Base-by-base conservation (phyloP, 2,797 vertebrate species). In the Tympanoctomys barrerae region DNA sequence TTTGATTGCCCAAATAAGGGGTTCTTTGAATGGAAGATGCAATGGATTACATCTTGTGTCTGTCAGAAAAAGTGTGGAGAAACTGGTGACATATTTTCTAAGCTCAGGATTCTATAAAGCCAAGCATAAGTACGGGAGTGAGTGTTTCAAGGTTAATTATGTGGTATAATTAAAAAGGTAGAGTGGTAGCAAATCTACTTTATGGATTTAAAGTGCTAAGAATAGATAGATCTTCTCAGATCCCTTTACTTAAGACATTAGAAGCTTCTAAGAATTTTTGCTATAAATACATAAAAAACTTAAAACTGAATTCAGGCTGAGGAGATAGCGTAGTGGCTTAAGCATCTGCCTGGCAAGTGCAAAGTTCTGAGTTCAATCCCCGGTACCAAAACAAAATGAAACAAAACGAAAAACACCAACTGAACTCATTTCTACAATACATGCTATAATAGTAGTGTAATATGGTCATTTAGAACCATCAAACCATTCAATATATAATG, bases 1-100 rank as follows among this genome's bases (percentile, higher is more conserved):
- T 99, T 99, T 95, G 98, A 98, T 26, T 99, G 99, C 94, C 99
- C 99, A 82, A 98, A 97, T 0, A 99, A 99, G 97, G 97, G 98
- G 70, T 98, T 90, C 31, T 98, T 99, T 46, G 98, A 98, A 91
- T 99, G 99, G 99, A 99, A 99, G 98, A 99, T 99, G 99, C 99
- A 99, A 98, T 99, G 99, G 99, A 99, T 99, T 97, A 99, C 98
- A 0, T 99, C 99, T 1, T 99, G 99, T 0, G 99, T 99, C 91
- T 99, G 99, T 94, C 99, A 99, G 97, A 99, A 98, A 98, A 98
- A 98, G 64, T 99, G 99, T 97, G 98, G 80, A 54, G 98, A 99
- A 88, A 99, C 99, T 0, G 99, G 98, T 49, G 99, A 99, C 97
- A 97, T 99, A 97, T 99, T 99, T 98, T 99, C 99, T 31, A 99